Evolutionary conservation across 2,888 invertebrate species (phyloP).

Genomic region (Bembecia ichneumoniformis): DNA sequence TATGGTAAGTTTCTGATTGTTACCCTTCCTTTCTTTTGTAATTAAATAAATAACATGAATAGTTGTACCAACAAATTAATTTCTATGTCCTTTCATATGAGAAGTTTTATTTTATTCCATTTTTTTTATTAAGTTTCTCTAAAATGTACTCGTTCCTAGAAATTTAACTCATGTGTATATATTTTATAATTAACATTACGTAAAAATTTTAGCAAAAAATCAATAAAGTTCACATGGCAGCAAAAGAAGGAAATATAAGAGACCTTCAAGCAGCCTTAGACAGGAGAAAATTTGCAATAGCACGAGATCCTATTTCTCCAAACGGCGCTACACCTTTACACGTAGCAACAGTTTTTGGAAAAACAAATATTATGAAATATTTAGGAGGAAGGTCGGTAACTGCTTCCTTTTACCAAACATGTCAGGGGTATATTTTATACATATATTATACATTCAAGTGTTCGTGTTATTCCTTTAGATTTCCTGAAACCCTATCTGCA

Average conservation of each 20-base stretch:
- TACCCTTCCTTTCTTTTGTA: not conserved
- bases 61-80: not conserved
- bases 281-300: slow-evolving; percentile 91
- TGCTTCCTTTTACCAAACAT: not conserved
- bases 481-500: slow-evolving; percentile 89
- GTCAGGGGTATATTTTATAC: not conserved
- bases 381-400: slow-evolving; percentile 59
- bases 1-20: slow-evolving; percentile 75
- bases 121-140: no score
- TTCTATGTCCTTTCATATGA: not conserved
- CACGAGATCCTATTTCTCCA: slow-evolving; percentile 86
- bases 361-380: slow-evolving; percentile 82
- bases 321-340: slow-evolving; percentile 90
- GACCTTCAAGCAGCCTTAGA: slow-evolving; percentile 89
- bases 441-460: not conserved
- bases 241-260: slow-evolving; percentile 85
- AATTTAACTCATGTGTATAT: not conserved
- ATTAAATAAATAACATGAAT: not conserved
- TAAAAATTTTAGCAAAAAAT: slow-evolving; percentile 82
- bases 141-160: no score
- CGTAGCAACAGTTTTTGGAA: slow-evolving; percentile 87
- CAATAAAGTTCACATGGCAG: slow-evolving; percentile 87
- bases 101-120: not conserved
- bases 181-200: not conserved
- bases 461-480: slow-evolving; percentile 49